A percentile compares a stretch with the other conserved stretches of the same genome.
Evolutionary conservation across 2,113 vertebrate species (phyloP).

Genomic region (Lipophrys pholis): DNA sequence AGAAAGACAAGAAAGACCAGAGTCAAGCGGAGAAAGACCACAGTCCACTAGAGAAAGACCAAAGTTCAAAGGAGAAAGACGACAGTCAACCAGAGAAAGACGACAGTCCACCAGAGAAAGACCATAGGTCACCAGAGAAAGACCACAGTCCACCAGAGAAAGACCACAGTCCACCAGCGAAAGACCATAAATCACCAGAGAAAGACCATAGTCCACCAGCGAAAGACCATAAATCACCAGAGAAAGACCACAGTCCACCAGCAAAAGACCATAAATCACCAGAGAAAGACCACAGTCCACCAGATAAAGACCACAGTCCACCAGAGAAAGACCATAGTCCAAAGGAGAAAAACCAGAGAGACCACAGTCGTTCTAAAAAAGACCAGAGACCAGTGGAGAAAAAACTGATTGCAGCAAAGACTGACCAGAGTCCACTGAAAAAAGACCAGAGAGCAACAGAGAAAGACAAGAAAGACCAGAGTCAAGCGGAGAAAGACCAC

Average conservation of each 20-base stretch:
- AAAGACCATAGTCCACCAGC: too few relatives aligned
- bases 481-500: too few relatives aligned
- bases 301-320: constrained; percentile 18
- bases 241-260: not conserved
- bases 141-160: too few relatives aligned
- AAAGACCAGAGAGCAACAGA: not conserved
- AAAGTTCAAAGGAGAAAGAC: too few relatives aligned
- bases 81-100: too few relatives aligned
- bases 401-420: too few relatives aligned
- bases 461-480: not conserved
- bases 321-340: not conserved
- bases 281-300: too few relatives aligned
- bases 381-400: too few relatives aligned
- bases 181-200: not conserved
- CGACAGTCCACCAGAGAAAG: too few relatives aligned
- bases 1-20: not conserved
- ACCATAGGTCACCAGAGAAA: too few relatives aligned
- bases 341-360: too few relatives aligned
- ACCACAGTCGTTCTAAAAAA: constrained; percentile 1
- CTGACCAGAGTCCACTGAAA: not conserved
- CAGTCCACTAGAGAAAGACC: not conserved
- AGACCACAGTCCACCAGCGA: not conserved
- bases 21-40: not conserved
- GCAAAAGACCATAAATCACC: not conserved
- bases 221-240: too few relatives aligned